phyloP scores from a whole-genome alignment of 2,797 vertebrate genomes.

The Danio choprae region DNA sequence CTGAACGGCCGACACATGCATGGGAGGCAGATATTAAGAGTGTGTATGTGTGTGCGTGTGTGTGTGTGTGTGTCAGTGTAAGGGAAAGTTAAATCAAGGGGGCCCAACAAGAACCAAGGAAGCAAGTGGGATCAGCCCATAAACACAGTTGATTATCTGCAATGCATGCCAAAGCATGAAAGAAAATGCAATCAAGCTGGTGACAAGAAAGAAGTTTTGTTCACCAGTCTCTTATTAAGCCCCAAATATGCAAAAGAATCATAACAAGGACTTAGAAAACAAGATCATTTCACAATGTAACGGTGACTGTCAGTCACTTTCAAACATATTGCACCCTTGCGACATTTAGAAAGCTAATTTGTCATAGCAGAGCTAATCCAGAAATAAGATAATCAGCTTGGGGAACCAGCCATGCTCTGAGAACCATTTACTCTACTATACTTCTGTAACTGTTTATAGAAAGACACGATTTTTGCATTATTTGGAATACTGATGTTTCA shows the following conservation, averaged over 20 bases:
- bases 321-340: not conserved
- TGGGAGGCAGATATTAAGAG: constrained; percentile 66
- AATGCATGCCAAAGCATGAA: constrained; percentile 14
- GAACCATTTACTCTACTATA: not conserved
- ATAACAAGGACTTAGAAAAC: not conserved
- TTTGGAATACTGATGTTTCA: not conserved
- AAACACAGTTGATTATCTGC: constrained; percentile 19
- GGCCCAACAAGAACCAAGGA: not conserved
- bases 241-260: not conserved
- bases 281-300: not conserved
- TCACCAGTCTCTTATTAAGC: not conserved
- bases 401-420: not conserved
- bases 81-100: constrained; percentile 47
- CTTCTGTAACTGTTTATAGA: not conserved
- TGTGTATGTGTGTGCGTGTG: constrained; percentile 59
- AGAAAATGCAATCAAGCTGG: not conserved
- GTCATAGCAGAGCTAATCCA: constrained; percentile 42
- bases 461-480: not conserved
- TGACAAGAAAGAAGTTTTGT: not conserved
- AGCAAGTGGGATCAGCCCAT: constrained; percentile 1
- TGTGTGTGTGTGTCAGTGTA: constrained; percentile 55
- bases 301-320: not conserved
- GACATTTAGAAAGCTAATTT: constrained; percentile 35
- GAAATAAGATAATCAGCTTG: constrained; percentile 44
- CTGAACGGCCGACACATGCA: constrained; percentile 71